Conservation (phyloP, 2,797 vertebrate genomes). For the Petrocephalus schoutedeni region DNA sequence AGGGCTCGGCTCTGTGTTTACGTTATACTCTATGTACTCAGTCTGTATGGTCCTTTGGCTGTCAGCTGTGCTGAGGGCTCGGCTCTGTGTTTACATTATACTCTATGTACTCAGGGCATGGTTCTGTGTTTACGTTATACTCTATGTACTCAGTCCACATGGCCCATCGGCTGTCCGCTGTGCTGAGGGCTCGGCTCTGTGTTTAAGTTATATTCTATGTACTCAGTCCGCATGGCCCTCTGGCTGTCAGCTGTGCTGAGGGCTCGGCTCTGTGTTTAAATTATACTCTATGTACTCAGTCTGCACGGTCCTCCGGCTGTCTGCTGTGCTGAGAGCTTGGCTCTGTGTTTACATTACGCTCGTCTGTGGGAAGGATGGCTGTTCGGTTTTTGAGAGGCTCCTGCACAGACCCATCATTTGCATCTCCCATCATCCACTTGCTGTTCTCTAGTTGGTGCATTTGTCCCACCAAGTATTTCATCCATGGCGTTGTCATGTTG, state of each 20-base stretch:
- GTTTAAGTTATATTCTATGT: no score
- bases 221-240: background rate
- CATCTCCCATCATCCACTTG: slow-evolving; percentile 34
- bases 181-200: no score
- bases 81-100: background rate
- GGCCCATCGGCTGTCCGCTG: no score
- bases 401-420: slow-evolving; percentile 27
- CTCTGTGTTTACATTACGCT: background rate
- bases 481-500: slow-evolving; percentile 1
- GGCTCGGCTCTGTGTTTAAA: background rate
- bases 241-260: background rate
- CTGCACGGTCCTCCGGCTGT: background rate
- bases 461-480: slow-evolving; percentile 22
- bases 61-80: background rate
- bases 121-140: background rate
- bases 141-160: background rate
- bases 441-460: slow-evolving; percentile 29
- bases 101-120: background rate
- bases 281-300: background rate
- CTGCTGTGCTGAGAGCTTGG: background rate
- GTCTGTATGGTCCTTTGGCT: background rate
- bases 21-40: background rate
- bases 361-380: slow-evolving; percentile 22
- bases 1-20: background rate
- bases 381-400: slow-evolving; percentile 19